Evolutionary conservation across 2,797 vertebrate species (phyloP).

Genomic region (Bucorvus abyssinicus): DNA sequence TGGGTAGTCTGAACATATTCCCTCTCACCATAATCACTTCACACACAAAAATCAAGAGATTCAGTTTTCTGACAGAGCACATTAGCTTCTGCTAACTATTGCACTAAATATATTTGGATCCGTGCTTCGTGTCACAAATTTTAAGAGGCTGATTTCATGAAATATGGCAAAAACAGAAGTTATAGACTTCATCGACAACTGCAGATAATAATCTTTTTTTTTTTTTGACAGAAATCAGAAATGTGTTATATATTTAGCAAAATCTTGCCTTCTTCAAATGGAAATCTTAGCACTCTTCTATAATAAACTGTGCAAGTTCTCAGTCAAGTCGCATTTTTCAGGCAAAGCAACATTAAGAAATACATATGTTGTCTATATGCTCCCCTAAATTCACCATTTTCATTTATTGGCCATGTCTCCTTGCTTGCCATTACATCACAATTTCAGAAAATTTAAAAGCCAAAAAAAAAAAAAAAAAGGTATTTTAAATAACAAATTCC

Average conservation of each 20-base stretch:
- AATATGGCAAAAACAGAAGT: not conserved
- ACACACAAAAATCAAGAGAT: slow-evolving; percentile 56
- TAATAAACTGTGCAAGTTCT: not conserved
- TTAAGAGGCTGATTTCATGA: slow-evolving; percentile 28
- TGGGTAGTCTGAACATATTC: slow-evolving; percentile 52
- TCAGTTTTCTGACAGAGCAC: slow-evolving; percentile 54
- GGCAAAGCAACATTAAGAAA: not conserved
- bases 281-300: not conserved
- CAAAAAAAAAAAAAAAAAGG: fast-evolving
- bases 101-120: slow-evolving; percentile 54
- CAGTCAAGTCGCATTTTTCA: not conserved
- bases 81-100: slow-evolving; percentile 48
- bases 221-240: not conserved
- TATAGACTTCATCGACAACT: slow-evolving; percentile 18
- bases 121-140: slow-evolving; percentile 15
- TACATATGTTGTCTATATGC: not conserved
- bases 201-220: not conserved
- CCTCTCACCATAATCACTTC: slow-evolving; percentile 44
- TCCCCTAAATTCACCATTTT: not conserved
- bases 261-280: not conserved
- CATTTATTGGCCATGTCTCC: not conserved
- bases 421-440: not conserved
- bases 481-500: not conserved
- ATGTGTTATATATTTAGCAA: not conserved
- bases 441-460: not conserved